Evolutionary conservation across 2,113 vertebrate genomes (phyloP).

Genomic region (Myrmecophaga tridactyla): DNA sequence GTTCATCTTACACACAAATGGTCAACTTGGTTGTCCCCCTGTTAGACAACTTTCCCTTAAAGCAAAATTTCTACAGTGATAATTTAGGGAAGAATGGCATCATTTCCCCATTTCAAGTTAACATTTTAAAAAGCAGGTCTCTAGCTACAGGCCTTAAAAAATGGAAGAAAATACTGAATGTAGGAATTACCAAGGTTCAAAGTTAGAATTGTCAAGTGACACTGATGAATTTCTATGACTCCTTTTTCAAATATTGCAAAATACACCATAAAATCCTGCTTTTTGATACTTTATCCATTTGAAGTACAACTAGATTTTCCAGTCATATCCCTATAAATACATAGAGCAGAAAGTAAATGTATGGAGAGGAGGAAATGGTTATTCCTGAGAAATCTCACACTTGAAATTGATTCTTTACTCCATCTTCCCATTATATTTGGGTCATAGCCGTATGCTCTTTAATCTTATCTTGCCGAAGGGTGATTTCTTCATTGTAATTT

Average conservation of each 20-base stretch:
- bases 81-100: not conserved
- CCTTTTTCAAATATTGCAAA: not conserved
- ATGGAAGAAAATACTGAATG: not conserved
- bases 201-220: not conserved
- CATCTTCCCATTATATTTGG: not conserved
- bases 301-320: not conserved
- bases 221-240: not conserved
- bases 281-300: not conserved
- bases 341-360: not conserved
- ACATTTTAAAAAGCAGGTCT: not conserved
- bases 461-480: not conserved
- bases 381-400: not conserved
- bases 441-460: not conserved
- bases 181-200: not conserved
- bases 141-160: not conserved
- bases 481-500: not conserved
- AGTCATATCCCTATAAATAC: not conserved
- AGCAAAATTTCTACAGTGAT: not conserved
- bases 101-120: not conserved
- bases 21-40: not conserved
- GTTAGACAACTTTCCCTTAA: not conserved
- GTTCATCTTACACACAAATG: not conserved
- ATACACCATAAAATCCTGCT: not conserved
- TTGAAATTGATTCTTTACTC: not conserved
- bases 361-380: not conserved